A percentile compares a stretch with the other conserved stretches of the same genome.
Conservation (phyloP, 2,888 invertebrate genomes). For the Mylabris sibirica region DNA sequence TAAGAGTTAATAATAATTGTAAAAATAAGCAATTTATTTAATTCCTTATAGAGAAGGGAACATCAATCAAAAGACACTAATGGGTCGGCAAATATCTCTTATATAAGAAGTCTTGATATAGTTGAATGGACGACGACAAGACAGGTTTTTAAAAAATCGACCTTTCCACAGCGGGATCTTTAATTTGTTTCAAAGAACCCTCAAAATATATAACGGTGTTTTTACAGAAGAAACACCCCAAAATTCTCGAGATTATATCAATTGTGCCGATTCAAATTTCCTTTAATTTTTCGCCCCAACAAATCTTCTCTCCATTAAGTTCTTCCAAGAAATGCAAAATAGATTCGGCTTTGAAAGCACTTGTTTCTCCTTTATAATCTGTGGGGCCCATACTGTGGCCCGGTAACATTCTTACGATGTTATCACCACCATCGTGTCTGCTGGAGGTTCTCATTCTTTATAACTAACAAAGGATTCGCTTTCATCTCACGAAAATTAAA, state of each 20-base stretch:
- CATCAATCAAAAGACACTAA: conserved; percentile 45
- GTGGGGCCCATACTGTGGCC: conserved; percentile 6
- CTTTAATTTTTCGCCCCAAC: too few relatives aligned
- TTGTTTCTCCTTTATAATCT: neutral
- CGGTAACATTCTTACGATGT: conserved; percentile 8
- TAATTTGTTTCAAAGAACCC: conserved; percentile 4
- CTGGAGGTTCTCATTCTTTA: conserved; percentile 8
- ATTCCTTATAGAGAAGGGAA: conserved; percentile 34
- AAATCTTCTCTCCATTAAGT: neutral
- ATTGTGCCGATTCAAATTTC: too few relatives aligned
- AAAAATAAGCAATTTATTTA: conserved; percentile 41
- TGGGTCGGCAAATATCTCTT: conserved; percentile 42
- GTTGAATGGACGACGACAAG: conserved; percentile 13
- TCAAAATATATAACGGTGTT: conserved; percentile 7
- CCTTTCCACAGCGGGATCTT: conserved; percentile 5
- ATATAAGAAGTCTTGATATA: conserved; percentile 38
- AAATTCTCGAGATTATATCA: too few relatives aligned
- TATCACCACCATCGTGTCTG: conserved; percentile 3
- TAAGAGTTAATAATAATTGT: conserved; percentile 30
- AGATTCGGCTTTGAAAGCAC: neutral
- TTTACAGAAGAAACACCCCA: neutral
- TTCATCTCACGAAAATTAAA: neutral
- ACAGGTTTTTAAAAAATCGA: conserved; percentile 9
- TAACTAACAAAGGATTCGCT: conserved; percentile 4
- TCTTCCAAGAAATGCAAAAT: neutral